Evolutionary conservation across 2,797 vertebrate genomes (phyloP), one percentile per base, ranked within the genome.

Genomic region (Smutsia gigantea): DNA sequence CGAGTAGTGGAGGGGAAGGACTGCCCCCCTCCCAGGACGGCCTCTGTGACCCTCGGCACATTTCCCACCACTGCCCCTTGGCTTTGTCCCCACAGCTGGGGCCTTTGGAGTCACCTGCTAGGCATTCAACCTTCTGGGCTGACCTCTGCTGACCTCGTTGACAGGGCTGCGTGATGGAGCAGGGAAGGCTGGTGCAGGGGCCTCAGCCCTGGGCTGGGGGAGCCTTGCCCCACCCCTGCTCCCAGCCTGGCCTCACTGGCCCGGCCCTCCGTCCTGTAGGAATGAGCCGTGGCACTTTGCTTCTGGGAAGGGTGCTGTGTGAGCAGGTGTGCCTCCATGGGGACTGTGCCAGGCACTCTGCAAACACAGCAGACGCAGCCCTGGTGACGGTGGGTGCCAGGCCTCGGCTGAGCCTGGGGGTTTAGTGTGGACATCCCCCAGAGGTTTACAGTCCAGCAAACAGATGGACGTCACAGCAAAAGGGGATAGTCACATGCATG

Each of bases 321-420:
- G 25, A 9, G 39, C 49, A 5, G 59, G 10, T 3, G 49, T 23
- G 34, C 37, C 7, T 25, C 21, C 15, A 0, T 0, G 2, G 90
- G 61, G 27, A 17, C 51, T 13, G 2, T 2, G 7, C 31, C 0
- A 0, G 71, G 91, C 1, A 1, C 72, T 49, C 12, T 0, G 0
- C 11, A 5, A 2, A 14, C 37, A 2, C 1, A 13, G 2, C 55
- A 27, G 6, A 18, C 17, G 57, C 2, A 12, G 6, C 4, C 2
- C 23, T 27, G 1, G 51, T 0, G 13, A 4, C 17, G 23, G 0
- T 29, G 0, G 69, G 46, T 0, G 1, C 29, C 13, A 0, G 17
- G 34, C 31, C 9, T 3, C 31, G 1, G 21, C 46, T 9, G 31
- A 31, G 81, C 29, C 18, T 14, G 0, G 37, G 49, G 23, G 14